A percentile compares a stretch with the other conserved stretches of the same genome.
Evolutionary conservation across 2,797 vertebrate genomes (phyloP).

Genomic region (Pipistrellus pipistrellus): DNA sequence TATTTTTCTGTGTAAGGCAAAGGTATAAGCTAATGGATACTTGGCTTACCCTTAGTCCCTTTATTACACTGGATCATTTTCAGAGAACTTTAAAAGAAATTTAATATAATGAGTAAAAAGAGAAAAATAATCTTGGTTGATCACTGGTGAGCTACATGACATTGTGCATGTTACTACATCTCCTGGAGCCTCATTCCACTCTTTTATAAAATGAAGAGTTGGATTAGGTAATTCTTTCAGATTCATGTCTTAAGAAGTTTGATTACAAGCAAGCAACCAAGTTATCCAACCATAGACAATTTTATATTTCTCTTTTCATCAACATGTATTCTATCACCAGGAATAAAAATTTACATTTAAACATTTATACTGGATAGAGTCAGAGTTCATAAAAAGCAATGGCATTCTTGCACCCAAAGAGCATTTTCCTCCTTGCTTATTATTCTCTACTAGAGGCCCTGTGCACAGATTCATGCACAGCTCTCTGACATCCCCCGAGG

Average conservation of each 20-base stretch:
- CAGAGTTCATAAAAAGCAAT: background rate
- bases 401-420: background rate
- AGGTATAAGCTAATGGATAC: background rate
- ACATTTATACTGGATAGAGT: background rate
- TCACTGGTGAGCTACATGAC: background rate
- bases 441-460: background rate
- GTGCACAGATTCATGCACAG: too few species aligned
- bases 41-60: background rate
- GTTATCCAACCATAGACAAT: background rate
- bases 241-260: conserved; percentile 22
- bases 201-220: background rate
- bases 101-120: background rate
- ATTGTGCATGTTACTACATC: background rate
- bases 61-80: conserved; percentile 1
- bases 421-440: background rate
- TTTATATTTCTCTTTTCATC: background rate
- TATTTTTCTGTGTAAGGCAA: conserved; percentile 51
- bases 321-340: background rate
- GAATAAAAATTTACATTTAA: conserved; percentile 16
- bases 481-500: too few species aligned
- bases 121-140: background rate
- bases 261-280: background rate
- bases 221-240: background rate
- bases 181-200: background rate
- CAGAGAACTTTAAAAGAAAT: conserved; percentile 32